Evolutionary conservation across 2,888 invertebrate genomes (phyloP).

Genomic region (Eumacrocentrus americanus): DNA sequence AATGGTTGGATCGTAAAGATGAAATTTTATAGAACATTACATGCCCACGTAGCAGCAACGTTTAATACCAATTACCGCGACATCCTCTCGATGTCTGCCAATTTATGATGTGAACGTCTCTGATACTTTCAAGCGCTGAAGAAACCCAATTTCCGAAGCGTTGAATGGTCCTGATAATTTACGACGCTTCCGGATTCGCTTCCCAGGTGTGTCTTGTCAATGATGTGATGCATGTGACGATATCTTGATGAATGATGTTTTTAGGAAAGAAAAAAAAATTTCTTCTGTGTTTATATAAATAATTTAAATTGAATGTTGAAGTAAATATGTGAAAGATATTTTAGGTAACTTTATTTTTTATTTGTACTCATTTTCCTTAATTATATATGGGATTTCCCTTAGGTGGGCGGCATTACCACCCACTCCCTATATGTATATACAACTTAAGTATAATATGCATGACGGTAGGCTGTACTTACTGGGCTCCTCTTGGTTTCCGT

Average conservation of each 20-base stretch:
- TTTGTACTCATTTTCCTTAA: too few relatives aligned
- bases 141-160: neutral
- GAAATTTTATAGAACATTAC: slow-evolving; percentile 26
- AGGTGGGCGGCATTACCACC: too few relatives aligned
- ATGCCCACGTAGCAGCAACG: too few relatives aligned
- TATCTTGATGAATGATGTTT: too few relatives aligned
- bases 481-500: slow-evolving; percentile 13
- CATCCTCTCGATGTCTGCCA: neutral
- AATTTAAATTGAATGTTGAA: too few relatives aligned
- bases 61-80: neutral
- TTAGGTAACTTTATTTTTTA: too few relatives aligned
- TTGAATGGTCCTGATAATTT: too few relatives aligned
- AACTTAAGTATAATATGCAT: slow-evolving; percentile 23
- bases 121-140: neutral
- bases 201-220: neutral
- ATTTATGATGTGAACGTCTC: neutral
- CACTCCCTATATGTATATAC: neutral
- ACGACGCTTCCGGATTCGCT: neutral
- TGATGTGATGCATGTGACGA: too few relatives aligned
- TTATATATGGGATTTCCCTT: too few relatives aligned
- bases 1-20: slow-evolving; percentile 31
- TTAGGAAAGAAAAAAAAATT: too few relatives aligned
- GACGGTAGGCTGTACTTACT: slow-evolving; percentile 22
- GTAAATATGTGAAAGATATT: too few relatives aligned
- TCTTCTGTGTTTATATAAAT: too few relatives aligned